These are phyloP conservation scores for Perca flavescens DNA, from an alignment of 2,113 vertebrate genomes.

Conservation along the genomic window DNA sequence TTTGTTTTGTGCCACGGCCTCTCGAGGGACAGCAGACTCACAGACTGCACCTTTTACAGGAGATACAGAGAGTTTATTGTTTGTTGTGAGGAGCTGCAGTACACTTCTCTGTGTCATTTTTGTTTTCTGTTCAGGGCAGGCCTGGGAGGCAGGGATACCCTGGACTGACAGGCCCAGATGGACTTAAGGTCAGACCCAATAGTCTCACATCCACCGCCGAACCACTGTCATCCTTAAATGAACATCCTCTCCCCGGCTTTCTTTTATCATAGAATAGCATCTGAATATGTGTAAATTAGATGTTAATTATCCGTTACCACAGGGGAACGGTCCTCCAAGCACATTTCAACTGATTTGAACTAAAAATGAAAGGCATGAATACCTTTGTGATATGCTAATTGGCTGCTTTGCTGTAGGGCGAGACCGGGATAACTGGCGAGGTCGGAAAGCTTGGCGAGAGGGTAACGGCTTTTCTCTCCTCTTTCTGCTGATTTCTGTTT, in stretches of 20 bases:
- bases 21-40: conserved; percentile 19
- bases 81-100: conserved; percentile 32
- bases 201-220: conserved; percentile 1
- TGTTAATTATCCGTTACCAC: conserved; percentile 65
- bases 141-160: conserved; percentile 92
- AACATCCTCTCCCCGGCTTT: conserved; percentile 43
- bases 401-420: conserved; percentile 86
- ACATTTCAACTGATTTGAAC: conserved; percentile 49
- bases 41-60: conserved; percentile 20
- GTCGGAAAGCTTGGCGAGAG: conserved; percentile 93
- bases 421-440: conserved; percentile 89
- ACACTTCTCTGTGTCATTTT: conserved; percentile 73
- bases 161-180: conserved; percentile 90
- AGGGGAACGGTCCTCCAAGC: conserved; percentile 48
- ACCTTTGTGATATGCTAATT: conserved; percentile 74
- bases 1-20: conserved; percentile 27
- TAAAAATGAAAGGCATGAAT: conserved; percentile 58
- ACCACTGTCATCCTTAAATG: conserved; percentile 53
- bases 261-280: conserved; percentile 60
- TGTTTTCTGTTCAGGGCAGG: conserved; percentile 90
- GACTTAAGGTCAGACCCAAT: conserved; percentile 89
- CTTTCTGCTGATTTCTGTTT: conserved; percentile 41
- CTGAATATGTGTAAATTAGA: conserved; percentile 68
- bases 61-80: conserved; percentile 18
- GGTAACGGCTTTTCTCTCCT: conserved; percentile 85